Base-by-base conservation (phyloP, 2,113 vertebrate genomes). In the Corythornis vintsioides region DNA sequence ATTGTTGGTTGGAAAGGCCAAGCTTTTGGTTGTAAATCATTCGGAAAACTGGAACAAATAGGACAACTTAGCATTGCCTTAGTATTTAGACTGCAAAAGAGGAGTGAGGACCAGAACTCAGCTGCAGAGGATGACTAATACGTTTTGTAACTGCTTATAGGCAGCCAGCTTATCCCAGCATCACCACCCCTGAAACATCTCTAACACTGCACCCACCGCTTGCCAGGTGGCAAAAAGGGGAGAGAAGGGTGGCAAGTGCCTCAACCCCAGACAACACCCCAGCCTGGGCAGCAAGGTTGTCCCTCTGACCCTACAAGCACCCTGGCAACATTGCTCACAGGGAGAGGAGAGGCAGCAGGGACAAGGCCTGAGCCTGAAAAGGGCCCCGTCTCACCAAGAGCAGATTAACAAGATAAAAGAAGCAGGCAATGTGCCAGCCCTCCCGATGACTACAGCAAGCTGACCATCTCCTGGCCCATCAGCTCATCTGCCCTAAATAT, bases 321-420 rank as follows among this genome's bases (percentile, higher is more conserved):
- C 47, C 80, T 10, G 3, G 77, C n/a, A 71, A 31, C 42, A 40
- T 45, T 0, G 0, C 10, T 53, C 35, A 31, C 2, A 1, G 6
- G 5, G 2, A 20, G 1, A 4, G 10, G 9, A 86, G 28, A 83
- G 6, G 25, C 56, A 71, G 42, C 0, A 1, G 8, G 16, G 35
- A 56, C 2, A 5, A 0, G 0, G 21, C 3, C 1, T 21, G 21
- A 61, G 73, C 24, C 47, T 53, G 4, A 11, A 24, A 6, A 24
- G 8, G 28, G 35, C 33, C 35, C 22, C 1, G 0, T 59, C 67
- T 85, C 0, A 0, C 45, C 33, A 12, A 60, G 45, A 8, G 29
- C 42, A 55, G 31, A 66, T 26, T 19, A 33, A 71, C 21, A 52
- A 33, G 47, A 53, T 9, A 24, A 85, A 73, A 31, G n/a, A 63